These are phyloP conservation scores for Drosophila kepulauana DNA, from an alignment of 1,140 invertebrate species.

Conservation along the genomic window DNA sequence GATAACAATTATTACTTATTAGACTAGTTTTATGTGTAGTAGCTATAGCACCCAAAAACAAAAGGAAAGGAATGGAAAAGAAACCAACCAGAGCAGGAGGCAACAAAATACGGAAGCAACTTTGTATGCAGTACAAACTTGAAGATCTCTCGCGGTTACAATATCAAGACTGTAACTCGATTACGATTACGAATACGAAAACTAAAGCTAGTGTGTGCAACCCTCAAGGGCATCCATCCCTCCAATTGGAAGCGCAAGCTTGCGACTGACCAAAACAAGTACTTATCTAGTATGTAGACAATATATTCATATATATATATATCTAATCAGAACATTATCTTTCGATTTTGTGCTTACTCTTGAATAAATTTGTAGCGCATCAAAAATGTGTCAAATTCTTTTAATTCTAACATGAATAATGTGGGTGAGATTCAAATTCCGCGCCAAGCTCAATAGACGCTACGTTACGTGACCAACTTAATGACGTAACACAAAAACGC, in stretches of 20 bases:
- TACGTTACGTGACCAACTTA: too few relatives aligned
- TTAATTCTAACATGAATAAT: too few relatives aligned
- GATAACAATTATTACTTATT: background rate
- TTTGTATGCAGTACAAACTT: conserved; percentile 21
- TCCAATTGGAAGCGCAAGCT: conserved; percentile 4
- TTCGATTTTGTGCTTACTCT: background rate
- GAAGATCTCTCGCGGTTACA: conserved; percentile 5
- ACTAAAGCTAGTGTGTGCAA: background rate
- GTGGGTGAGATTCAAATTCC: too few relatives aligned
- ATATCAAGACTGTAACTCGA: background rate
- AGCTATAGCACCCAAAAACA: background rate
- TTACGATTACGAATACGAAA: background rate
- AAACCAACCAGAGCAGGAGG: background rate
- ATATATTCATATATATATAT: conserved; percentile 3
- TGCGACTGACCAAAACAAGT: background rate
- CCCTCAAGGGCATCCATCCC: background rate
- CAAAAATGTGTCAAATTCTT: too few relatives aligned
- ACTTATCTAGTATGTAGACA: conserved; percentile 6
- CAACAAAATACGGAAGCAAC: background rate
- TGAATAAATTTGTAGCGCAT: conserved; percentile 37
- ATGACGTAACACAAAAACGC: too few relatives aligned
- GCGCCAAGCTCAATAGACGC: too few relatives aligned
- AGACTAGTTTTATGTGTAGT: background rate
- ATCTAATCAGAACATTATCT: background rate
- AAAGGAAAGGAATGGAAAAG: too few relatives aligned